Evolutionary conservation across 2,113 vertebrate species (phyloP).

Genomic region (Scopus umbretta): DNA sequence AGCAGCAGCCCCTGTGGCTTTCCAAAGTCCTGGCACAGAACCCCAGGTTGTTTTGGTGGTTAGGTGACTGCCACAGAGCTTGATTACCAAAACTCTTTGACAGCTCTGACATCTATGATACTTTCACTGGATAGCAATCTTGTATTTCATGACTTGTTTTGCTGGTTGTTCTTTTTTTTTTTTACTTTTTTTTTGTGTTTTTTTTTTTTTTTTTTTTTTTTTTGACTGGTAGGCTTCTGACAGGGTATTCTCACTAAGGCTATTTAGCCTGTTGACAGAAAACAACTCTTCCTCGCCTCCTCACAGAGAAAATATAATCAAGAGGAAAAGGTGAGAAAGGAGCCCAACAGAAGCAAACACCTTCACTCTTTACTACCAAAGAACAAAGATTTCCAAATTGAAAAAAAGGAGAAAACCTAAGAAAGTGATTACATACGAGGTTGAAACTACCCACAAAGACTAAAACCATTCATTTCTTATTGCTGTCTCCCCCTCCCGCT

Average conservation of each 20-base stretch:
- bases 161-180: too few species aligned
- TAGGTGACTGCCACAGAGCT: not conserved
- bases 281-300: not conserved
- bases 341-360: not conserved
- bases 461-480: conserved; percentile 28
- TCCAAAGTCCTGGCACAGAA: not conserved
- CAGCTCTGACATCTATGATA: not conserved
- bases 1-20: not conserved
- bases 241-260: not conserved
- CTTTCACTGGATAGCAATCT: not conserved
- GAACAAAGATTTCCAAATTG: not conserved
- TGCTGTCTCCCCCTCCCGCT: not conserved
- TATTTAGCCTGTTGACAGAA: not conserved
- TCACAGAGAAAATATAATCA: not conserved
- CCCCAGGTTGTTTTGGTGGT: not conserved
- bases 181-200: not conserved
- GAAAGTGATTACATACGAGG: not conserved
- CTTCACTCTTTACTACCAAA: not conserved
- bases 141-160: not conserved
- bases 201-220: not conserved
- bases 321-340: not conserved
- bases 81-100: not conserved
- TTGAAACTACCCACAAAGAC: not conserved
- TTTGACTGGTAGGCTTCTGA: not conserved
- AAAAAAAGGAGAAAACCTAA: not conserved